Evolutionary conservation across 2,113 vertebrate species (phyloP), one percentile per base, ranked within the genome.

Genomic region (Urocynchramus pylzowi): DNA sequence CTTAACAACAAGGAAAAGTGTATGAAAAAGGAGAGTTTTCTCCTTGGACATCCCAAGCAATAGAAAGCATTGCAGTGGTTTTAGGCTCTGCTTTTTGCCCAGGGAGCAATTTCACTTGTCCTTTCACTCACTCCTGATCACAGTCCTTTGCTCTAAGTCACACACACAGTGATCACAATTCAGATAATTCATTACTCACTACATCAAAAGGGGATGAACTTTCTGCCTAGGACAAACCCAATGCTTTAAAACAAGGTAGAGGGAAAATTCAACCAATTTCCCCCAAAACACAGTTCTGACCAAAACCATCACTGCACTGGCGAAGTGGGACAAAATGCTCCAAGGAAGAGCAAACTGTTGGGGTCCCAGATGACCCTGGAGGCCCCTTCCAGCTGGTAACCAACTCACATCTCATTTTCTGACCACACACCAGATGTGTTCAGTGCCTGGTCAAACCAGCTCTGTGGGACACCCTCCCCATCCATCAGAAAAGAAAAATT

Each of bases 401-500:
- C 21, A 41, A 11, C 53, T 79, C 18, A 1, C 37, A 64, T 26
- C 79, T 68, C 54, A 23, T 49, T 80, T 83, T 88, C 91, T 83
- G 61, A 45, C 71, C 49, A 8, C 2, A 5, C 18, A 68, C 15
- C 37, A 5, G 21, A 45, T 50, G 65, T 0, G 0, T 17, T 41
- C 3, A 3, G 41, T 15, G 8, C 19, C 2, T 6, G 35, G 18
- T 33, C 61, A 59, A 21, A 1, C 0, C 10, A 52, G 44, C 59
- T 56, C 41, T 60, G 27, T 2, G 5, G 45, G 54, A 44, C 20
- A 35, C 33, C 20, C 16, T 64, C 54, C 23, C 24, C 3, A 2
- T 42, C 24, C 3, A 2, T 42, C 64, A 9, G 13, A 42, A 70
- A 69, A 65, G 56, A 83, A 15, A 23, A 84, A 60, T 30, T 1